Evolutionary conservation across 2,113 vertebrate species (phyloP).

Genomic region (Heterochromis multidens): DNA sequence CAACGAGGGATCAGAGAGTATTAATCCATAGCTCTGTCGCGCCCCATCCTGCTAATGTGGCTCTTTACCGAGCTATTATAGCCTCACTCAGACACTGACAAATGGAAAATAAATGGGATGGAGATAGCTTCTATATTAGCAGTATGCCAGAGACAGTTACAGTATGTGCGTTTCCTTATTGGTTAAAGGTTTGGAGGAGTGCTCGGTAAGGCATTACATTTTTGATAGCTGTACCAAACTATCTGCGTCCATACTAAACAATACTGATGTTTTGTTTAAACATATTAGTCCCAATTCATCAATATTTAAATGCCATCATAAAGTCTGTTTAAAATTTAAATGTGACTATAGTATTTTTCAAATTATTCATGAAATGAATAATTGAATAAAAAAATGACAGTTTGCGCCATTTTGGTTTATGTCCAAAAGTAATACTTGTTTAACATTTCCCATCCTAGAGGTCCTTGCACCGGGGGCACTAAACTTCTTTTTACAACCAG

Average conservation of each 20-base stretch:
- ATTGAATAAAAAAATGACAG: neutral
- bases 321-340: neutral
- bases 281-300: neutral
- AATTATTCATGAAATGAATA: neutral
- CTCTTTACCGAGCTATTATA: conserved; percentile 57
- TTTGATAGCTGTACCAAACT: neutral
- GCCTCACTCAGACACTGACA: conserved; percentile 37
- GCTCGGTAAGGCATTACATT: neutral
- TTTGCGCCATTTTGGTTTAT: neutral
- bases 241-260: neutral
- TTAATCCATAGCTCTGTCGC: conserved; percentile 64
- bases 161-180: neutral
- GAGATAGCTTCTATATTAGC: conserved; percentile 29
- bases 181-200: neutral
- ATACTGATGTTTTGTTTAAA: neutral
- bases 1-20: conserved; percentile 58
- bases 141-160: neutral
- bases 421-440: neutral
- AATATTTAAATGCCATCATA: neutral
- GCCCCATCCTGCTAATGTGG: conserved; percentile 51
- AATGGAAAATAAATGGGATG: conserved; percentile 48
- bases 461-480: too few species aligned
- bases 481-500: neutral
- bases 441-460: neutral
- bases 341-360: neutral